A percentile compares a stretch with the other conserved stretches of the same genome.
Conservation (phyloP, 2,113 vertebrate species). For the Percopsis transmontana region DNA sequence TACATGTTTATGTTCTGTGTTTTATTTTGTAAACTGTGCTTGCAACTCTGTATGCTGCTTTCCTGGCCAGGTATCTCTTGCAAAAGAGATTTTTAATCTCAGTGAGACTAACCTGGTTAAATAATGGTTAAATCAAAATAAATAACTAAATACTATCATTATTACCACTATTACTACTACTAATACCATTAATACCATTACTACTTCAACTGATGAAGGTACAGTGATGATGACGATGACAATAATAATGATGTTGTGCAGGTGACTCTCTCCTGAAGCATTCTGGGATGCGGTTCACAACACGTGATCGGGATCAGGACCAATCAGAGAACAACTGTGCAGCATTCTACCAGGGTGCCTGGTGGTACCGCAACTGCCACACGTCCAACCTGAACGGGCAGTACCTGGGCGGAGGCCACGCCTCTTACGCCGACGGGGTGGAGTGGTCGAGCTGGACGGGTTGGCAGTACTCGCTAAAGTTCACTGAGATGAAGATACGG, state of each 20-base stretch:
- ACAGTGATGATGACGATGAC: neutral
- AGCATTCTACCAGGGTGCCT: conserved; percentile 90
- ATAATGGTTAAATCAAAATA: too few relatives aligned
- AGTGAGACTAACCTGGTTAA: too few relatives aligned
- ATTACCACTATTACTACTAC: neutral
- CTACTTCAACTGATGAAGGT: neutral
- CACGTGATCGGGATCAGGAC: conserved; percentile 92
- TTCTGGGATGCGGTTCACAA: conserved; percentile 94
- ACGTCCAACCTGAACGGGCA: conserved; percentile 97
- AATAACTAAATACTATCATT: too few relatives aligned
- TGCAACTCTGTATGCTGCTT: too few relatives aligned
- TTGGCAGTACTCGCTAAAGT: conserved; percentile 95
- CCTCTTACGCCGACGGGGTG: conserved; percentile 91
- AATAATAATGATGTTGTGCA: conserved; percentile 61
- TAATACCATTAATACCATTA: neutral
- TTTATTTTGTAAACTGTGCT: too few relatives aligned
- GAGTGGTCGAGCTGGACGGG: conserved; percentile 98
- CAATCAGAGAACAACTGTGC: conserved; percentile 97
- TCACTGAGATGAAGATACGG: conserved; percentile 94
- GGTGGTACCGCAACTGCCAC: conserved; percentile 99
- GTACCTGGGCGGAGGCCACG: conserved; percentile 89
- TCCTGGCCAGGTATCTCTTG: too few relatives aligned
- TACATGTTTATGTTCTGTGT: too few relatives aligned
- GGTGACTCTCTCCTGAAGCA: conserved; percentile 94
- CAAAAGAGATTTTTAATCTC: too few relatives aligned